phyloP scores from a whole-genome alignment of 2,888 invertebrate species.

The Euspilapteryx auroguttella region DNA sequence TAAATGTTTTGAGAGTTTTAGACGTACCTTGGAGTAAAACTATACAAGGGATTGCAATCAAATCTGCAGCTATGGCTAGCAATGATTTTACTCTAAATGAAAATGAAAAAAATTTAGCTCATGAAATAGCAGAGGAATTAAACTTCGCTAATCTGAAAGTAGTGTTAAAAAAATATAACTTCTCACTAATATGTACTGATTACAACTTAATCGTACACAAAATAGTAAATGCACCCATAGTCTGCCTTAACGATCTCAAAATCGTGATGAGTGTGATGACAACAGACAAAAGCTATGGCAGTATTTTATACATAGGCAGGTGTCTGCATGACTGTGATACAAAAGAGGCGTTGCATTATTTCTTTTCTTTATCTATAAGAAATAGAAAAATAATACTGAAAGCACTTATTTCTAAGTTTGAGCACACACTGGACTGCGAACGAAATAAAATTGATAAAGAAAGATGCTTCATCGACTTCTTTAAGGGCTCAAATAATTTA shows the following conservation, averaged over 20 bases:
- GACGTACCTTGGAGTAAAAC: slow-evolving; percentile 43
- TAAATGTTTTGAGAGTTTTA: slow-evolving; percentile 39
- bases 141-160: slow-evolving; percentile 46
- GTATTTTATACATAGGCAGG: slow-evolving; percentile 33
- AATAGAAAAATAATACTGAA: slow-evolving; percentile 29
- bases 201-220: slow-evolving; percentile 39
- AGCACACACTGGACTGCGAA: slow-evolving; percentile 24
- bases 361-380: slow-evolving; percentile 19
- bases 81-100: slow-evolving; percentile 40
- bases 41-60: slow-evolving; percentile 28
- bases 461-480: slow-evolving; percentile 46
- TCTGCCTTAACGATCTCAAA: slow-evolving; percentile 36
- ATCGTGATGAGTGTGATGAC: slow-evolving; percentile 29
- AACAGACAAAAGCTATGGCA: slow-evolving; percentile 25
- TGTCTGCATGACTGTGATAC: slow-evolving; percentile 38
- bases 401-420: slow-evolving; percentile 33
- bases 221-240: slow-evolving; percentile 21
- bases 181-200: slow-evolving; percentile 35
- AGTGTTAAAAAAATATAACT: slow-evolving; percentile 46
- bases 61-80: slow-evolving; percentile 25
- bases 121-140: slow-evolving; percentile 42
- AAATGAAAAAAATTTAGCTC: slow-evolving; percentile 25
- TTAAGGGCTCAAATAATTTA: slow-evolving; percentile 33
- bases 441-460: slow-evolving; percentile 20
- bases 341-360: slow-evolving; percentile 32